phyloP scores from a whole-genome alignment of 35 echinoderm and acorn worm genomes.

The Patiria miniata region DNA sequence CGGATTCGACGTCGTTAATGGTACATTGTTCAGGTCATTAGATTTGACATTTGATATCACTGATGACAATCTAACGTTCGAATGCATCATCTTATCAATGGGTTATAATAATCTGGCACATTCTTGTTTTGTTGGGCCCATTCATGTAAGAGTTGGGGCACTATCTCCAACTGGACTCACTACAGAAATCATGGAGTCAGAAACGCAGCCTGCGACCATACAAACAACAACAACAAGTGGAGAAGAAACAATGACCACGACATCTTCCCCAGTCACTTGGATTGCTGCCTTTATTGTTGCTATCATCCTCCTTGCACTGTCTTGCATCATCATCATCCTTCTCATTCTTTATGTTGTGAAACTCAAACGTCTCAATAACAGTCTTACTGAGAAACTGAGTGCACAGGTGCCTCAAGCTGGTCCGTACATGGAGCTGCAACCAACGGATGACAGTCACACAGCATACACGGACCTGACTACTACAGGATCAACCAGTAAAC shows the following conservation, averaged over 20 bases:
- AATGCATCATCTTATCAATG: not conserved
- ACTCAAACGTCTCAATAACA: not conserved
- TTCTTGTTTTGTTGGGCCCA: not conserved
- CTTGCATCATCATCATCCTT: not conserved
- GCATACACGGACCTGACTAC: not conserved
- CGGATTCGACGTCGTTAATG: no score
- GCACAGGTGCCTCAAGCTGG: not conserved
- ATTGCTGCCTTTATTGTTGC: not conserved
- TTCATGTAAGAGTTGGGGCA: not conserved
- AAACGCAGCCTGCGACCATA: no score
- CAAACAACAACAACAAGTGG: no score
- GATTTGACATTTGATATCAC: not conserved
- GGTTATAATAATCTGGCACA: not conserved
- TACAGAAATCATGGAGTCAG: no score
- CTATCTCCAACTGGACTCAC: no score
- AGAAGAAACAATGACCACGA: not conserved
- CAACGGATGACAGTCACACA: not conserved
- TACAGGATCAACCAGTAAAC: not conserved
- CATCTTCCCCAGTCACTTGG: not conserved
- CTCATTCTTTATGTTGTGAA: not conserved
- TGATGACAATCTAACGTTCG: not conserved
- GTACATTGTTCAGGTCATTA: not conserved
- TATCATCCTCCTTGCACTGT: not conserved
- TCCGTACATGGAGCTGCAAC: conserved; percentile 27
- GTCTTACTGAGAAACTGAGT: not conserved